Conservation (phyloP, 2,113 vertebrate species). For the Coptodon rendalli region DNA sequence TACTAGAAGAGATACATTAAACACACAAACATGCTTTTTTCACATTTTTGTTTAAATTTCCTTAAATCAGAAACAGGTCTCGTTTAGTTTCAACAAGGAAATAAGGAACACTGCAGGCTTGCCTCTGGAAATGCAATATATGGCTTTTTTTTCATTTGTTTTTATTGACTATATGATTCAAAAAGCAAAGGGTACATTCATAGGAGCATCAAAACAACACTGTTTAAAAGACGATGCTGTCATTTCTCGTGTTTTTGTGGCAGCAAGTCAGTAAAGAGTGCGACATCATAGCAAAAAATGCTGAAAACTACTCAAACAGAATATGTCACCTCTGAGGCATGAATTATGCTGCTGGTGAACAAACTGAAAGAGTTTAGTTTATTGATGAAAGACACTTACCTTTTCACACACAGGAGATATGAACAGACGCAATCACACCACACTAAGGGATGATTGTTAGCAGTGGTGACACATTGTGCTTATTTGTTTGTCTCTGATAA, state of each 20-base stretch:
- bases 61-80: neutral
- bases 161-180: neutral
- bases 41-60: neutral
- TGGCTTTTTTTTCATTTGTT: neutral
- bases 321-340: neutral
- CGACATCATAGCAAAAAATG: neutral
- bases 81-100: neutral
- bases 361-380: neutral
- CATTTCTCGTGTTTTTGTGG: neutral
- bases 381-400: neutral
- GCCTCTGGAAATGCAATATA: neutral
- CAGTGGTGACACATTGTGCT: slow-evolving; percentile 43
- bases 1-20: neutral
- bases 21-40: neutral
- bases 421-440: neutral
- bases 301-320: neutral
- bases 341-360: neutral
- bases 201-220: neutral
- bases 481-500: slow-evolving; percentile 70
- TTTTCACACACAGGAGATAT: neutral
- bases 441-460: slow-evolving; percentile 40
- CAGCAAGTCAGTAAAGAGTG: neutral
- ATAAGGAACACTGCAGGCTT: neutral
- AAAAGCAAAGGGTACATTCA: neutral
- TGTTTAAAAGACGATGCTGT: neutral